A percentile compares a stretch with the other conserved stretches of the same genome.
Evolutionary conservation across 2,113 vertebrate species (phyloP).

Genomic region (Chaetorhynchus papuensis): DNA sequence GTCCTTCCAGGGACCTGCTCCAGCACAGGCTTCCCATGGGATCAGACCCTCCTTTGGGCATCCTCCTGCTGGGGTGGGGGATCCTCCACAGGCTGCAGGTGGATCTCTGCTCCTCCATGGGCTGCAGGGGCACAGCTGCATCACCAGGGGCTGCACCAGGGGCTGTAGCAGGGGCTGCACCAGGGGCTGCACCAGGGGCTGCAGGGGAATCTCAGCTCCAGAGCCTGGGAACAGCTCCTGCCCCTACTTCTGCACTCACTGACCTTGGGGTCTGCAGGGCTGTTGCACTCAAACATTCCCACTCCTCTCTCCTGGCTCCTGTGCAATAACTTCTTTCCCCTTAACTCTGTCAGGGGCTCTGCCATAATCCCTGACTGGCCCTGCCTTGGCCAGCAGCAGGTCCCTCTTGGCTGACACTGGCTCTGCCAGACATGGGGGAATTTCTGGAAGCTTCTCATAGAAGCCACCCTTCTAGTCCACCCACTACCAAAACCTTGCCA

Average conservation of each 20-base stretch:
- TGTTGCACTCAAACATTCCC: neutral
- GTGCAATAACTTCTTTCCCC: neutral
- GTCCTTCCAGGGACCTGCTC: neutral
- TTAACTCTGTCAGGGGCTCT: neutral
- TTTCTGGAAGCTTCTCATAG: neutral
- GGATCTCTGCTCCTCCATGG: neutral
- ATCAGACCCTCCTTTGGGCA: neutral
- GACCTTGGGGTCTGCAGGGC: neutral
- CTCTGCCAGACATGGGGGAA: neutral
- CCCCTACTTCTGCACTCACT: neutral
- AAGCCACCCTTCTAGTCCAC: neutral
- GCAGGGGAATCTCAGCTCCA: neutral
- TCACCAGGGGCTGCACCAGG: neutral
- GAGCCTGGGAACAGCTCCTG: neutral
- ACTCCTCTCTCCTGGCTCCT: neutral
- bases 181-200: neutral
- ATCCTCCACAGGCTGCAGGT: neutral
- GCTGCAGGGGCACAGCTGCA: neutral
- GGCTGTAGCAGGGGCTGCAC: neutral
- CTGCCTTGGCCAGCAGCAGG: accelerated
- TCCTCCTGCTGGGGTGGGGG: neutral
- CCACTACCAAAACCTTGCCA: neutral
- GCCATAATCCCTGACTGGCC: neutral
- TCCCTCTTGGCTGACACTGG: neutral
- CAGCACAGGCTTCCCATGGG: neutral